Base-by-base conservation (phyloP, 2,888 invertebrate species). In the Drosophila aldrichi region DNA sequence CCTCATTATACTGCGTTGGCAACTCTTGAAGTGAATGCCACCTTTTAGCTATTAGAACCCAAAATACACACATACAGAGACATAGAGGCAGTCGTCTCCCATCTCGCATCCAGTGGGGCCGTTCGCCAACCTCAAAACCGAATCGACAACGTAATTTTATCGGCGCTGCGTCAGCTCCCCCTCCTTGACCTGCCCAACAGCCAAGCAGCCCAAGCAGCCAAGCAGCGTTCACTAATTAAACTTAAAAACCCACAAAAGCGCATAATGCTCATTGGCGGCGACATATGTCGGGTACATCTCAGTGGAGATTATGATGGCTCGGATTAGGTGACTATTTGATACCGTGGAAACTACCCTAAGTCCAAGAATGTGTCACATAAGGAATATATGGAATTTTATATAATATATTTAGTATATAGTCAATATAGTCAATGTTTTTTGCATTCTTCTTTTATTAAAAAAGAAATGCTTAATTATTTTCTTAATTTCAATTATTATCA, bases 191-290 rank as follows among this genome's bases (percentile, higher is more conserved):
- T 52, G 46, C 38, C 34, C 41, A 49, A 22, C 29, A 41, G 36
- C 25, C 25, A 25, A 25, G 25, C n/a, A n/a, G n/a, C n/a, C n/a
- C n/a, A n/a, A n/a, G n/a, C 25, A 25, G 25, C 29, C 46, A 41
- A 20, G 16, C 54, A 22, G 40, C 58, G 66, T 40, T 49, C 57
- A 69, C 77, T 83, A 77, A 89, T 87, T 89, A 83, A 87, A 89
- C 79, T 87, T 72, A 75, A 81, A 75, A 68, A 63, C 69, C 81
- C 79, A 70, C 74, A 75, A 77, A 71, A 64, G 71, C 66, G 54
- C 67, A 72, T 72, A 85, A 72, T 69, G 62, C 73, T 75, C 49
- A 55, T 43, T 70, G 67, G 48, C 14, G 69, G 54, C 25, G 56
- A 61, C 70, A 25, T 43, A 58, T 51, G 62, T 70, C 56, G 67